These are phyloP conservation scores for Xylota segnis DNA, from an alignment of 2,888 invertebrate genomes.

Conservation along the genomic window DNA sequence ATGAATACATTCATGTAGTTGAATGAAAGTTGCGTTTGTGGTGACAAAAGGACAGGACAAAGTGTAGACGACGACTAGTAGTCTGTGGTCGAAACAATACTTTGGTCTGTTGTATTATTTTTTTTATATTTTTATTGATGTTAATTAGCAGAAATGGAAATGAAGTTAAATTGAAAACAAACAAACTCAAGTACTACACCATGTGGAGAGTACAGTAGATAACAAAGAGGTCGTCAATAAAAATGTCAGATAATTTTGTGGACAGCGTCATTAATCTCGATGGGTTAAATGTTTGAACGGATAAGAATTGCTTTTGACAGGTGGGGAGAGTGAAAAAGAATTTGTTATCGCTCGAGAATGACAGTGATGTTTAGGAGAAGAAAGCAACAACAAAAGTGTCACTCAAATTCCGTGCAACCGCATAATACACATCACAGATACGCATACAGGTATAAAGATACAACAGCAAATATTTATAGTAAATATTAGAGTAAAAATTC, in stretches of 20 bases:
- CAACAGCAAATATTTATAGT: not conserved
- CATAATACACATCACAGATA: not conserved
- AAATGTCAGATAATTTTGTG: not conserved
- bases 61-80: slow-evolving; percentile 3
- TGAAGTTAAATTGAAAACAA: slow-evolving; percentile 26
- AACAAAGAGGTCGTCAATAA: not conserved
- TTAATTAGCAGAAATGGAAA: slow-evolving; percentile 40
- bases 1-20: not conserved
- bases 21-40: slow-evolving; percentile 2
- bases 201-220: not conserved
- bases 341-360: not conserved
- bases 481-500: not conserved
- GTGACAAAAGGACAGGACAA: slow-evolving; percentile 8
- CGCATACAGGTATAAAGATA: no score
- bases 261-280: not conserved
- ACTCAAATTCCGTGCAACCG: not conserved
- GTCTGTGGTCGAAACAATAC: slow-evolving; percentile 11
- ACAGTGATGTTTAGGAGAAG: not conserved
- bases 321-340: not conserved
- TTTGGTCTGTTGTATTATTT: not conserved
- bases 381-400: not conserved
- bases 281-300: not conserved
- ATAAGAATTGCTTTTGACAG: no score
- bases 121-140: slow-evolving; percentile 32
- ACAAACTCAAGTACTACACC: slow-evolving; percentile 2